These are phyloP conservation scores for Arrhamphus sclerolepis DNA, from an alignment of 2,797 vertebrate genomes.

Conservation along the genomic window DNA sequence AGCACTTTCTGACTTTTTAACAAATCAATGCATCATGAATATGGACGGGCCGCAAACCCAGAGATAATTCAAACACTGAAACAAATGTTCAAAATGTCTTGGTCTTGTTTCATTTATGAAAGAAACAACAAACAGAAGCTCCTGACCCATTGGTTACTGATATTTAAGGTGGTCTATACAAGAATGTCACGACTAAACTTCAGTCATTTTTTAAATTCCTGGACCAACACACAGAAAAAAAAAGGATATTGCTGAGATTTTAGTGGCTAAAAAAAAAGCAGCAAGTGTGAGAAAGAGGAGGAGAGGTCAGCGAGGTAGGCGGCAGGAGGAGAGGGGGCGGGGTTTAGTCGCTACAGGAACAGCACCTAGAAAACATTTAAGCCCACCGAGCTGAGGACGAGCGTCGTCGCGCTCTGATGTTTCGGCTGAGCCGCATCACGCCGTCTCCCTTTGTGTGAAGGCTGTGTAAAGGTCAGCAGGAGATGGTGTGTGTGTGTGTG, in stretches of 20 bases:
- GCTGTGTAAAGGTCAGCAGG: constrained; percentile 61
- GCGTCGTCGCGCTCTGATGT: constrained; percentile 15
- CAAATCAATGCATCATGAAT: not conserved
- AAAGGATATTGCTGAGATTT: constrained; percentile 39
- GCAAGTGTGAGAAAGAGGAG: not conserved
- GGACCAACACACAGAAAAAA: too few species aligned
- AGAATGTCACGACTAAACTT: too few species aligned
- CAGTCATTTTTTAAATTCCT: too few species aligned
- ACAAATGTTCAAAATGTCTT: too few species aligned
- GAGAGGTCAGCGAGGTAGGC: constrained; percentile 61
- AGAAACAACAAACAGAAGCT: too few species aligned
- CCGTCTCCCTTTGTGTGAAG: constrained; percentile 49
- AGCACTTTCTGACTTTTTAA: not conserved
- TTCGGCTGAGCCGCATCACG: constrained; percentile 36
- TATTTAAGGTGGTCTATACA: too few species aligned
- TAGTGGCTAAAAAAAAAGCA: constrained; percentile 19
- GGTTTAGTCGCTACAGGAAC: constrained; percentile 63
- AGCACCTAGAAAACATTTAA: constrained; percentile 69
- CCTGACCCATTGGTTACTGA: too few species aligned
- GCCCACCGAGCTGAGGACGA: constrained; percentile 59
- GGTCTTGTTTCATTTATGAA: too few species aligned
- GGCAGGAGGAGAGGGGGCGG: not conserved
- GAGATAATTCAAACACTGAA: too few species aligned
- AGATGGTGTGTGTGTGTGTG: constrained; percentile 30
- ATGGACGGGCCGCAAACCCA: not conserved